A percentile compares a stretch with the other conserved stretches of the same genome.
These are phyloP conservation scores for Phataginus tetradactyla DNA, from an alignment of 2,797 vertebrate genomes.

Conservation along the genomic window DNA sequence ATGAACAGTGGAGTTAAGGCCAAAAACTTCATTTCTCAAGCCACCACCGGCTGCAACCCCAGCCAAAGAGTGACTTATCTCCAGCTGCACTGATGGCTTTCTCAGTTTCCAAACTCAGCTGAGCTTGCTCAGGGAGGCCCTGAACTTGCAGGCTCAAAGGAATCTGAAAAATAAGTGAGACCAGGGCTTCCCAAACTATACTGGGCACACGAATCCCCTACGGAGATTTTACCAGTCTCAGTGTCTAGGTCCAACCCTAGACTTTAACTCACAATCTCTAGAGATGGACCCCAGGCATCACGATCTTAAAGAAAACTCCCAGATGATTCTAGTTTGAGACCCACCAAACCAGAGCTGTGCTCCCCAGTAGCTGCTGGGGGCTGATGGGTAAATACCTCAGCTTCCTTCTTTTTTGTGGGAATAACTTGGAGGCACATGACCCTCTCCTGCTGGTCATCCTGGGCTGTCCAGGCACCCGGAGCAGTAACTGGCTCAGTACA, in stretches of 20 bases:
- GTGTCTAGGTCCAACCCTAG: background rate
- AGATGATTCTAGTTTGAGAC: background rate
- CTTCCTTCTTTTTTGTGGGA: background rate
- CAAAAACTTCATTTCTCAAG: constrained; percentile 50
- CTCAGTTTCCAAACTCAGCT: constrained; percentile 63
- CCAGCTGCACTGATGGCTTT: constrained; percentile 23
- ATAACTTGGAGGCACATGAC: background rate
- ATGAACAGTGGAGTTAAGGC: background rate
- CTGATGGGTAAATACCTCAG: background rate
- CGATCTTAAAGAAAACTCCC: background rate
- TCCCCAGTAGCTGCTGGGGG: background rate
- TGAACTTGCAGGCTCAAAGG: background rate
- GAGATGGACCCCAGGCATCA: background rate
- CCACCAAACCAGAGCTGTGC: background rate
- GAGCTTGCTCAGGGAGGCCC: constrained; percentile 34
- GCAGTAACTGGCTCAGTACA: background rate
- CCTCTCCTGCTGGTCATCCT: background rate
- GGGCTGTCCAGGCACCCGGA: background rate
- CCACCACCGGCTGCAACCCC: constrained; percentile 24
- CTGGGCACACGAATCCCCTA: background rate
- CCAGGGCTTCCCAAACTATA: background rate
- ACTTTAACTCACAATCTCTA: background rate
- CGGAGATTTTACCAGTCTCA: background rate
- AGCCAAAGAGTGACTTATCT: constrained; percentile 35
- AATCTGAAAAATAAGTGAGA: background rate